These are phyloP conservation scores for Antheraea pernyi DNA, from an alignment of 1,140 invertebrate genomes.

Conservation along the genomic window DNA sequence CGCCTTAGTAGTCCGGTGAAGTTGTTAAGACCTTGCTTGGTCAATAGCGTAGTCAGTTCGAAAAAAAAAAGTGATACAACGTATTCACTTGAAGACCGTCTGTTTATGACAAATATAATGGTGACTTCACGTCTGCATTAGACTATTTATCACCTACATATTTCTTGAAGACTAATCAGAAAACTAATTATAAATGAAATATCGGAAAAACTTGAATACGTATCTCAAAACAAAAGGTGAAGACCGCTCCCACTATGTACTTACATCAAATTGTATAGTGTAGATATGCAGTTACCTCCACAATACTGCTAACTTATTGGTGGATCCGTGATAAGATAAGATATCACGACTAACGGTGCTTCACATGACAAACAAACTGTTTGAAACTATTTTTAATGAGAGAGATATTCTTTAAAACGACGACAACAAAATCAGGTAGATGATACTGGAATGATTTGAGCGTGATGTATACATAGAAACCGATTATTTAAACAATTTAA, in stretches of 20 bases:
- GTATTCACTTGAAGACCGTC: no score
- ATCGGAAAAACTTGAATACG: neutral
- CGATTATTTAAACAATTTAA: no score
- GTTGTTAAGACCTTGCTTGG: no score
- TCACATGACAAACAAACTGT: conserved; percentile 2
- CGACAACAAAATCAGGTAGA: neutral
- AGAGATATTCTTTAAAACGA: neutral
- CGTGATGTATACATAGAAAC: no score
- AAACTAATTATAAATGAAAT: neutral
- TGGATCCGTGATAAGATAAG: conserved; percentile 2
- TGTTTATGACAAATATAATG: no score
- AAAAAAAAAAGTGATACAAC: no score
- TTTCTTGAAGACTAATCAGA: neutral
- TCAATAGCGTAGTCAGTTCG: no score
- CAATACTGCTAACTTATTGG: conserved; percentile 2
- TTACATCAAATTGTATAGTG: neutral
- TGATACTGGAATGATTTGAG: no score
- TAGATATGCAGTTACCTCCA: neutral
- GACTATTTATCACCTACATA: no score
- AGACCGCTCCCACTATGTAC: neutral
- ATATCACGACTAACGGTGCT: neutral
- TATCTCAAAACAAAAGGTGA: neutral
- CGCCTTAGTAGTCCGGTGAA: no score
- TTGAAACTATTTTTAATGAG: neutral
- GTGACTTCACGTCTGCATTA: no score